These are phyloP conservation scores for Andrena dorsata DNA, from an alignment of 2,888 invertebrate genomes.

Conservation along the genomic window DNA sequence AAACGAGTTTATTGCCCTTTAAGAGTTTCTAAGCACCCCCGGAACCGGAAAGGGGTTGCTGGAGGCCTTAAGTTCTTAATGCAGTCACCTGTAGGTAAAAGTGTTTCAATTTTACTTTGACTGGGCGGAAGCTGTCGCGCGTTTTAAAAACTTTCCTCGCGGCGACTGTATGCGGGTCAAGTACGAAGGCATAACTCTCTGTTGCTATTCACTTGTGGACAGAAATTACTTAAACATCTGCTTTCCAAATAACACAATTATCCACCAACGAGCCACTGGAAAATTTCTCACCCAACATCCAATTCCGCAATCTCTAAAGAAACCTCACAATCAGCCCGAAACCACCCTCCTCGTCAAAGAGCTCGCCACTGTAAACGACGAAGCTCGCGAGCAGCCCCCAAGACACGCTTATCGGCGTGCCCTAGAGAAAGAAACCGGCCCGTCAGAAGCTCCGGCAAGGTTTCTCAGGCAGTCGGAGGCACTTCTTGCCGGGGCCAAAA, in stretches of 20 bases:
- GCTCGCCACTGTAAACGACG: neutral
- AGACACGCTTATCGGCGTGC: constrained; percentile 1
- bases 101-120: constrained; percentile 59
- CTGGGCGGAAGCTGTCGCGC: neutral
- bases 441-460: constrained; percentile 18
- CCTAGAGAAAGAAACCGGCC: constrained; percentile 17
- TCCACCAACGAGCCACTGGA: no score
- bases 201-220: no score
- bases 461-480: constrained; percentile 24
- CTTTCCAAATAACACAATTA: no score
- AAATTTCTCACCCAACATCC: no score
- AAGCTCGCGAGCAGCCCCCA: neutral
- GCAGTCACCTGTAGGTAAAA: constrained; percentile 76
- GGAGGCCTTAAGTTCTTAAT: constrained; percentile 80
- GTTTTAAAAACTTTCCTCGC: neutral
- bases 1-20: constrained; percentile 79
- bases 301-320: no score
- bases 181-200: no score
- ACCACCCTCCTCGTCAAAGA: neutral
- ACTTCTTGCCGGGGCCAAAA: constrained; percentile 29
- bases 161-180: neutral
- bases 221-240: no score
- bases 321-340: no score
- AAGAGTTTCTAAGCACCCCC: constrained; percentile 74
- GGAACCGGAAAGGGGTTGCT: constrained; percentile 61